phyloP scores from a whole-genome alignment of 2,888 invertebrate genomes.

The Bruchidius siliquastri region DNA sequence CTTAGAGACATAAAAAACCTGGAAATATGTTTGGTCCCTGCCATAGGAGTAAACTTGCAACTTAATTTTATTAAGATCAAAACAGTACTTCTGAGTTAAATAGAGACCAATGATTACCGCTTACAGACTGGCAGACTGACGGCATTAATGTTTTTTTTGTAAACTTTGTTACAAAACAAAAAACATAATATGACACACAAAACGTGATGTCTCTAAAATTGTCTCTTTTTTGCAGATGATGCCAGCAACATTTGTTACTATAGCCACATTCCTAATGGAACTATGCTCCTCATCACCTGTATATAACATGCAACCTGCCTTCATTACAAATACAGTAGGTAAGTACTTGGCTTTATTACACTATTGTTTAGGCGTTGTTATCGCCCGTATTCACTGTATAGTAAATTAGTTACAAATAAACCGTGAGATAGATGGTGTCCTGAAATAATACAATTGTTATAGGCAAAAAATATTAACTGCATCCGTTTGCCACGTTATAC shows the following conservation, averaged over 20 bases:
- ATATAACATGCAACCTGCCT: constrained; percentile 47
- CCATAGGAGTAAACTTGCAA: too few species aligned
- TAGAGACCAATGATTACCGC: too few species aligned
- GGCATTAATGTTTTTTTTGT: too few species aligned
- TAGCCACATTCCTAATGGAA: constrained; percentile 41
- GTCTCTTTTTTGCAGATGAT: constrained; percentile 43
- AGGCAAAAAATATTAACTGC: background rate
- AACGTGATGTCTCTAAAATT: background rate
- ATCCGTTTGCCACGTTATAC: background rate
- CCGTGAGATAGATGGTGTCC: background rate
- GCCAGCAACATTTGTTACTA: constrained; percentile 42
- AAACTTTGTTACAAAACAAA: background rate
- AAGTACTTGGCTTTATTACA: constrained; percentile 16
- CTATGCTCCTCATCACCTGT: constrained; percentile 42
- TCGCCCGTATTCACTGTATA: background rate
- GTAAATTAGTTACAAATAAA: background rate
- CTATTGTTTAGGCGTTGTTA: background rate
- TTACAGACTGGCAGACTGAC: too few species aligned
- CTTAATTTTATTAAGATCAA: too few species aligned
- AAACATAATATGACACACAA: too few species aligned
- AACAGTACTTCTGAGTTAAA: too few species aligned
- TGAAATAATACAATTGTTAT: background rate
- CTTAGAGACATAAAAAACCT: too few species aligned
- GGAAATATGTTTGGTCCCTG: too few species aligned
- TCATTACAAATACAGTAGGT: constrained; percentile 47